Percentiles rank a stretch among this genome's conserved stretches.
Conservation (phyloP, 2,797 vertebrate species). For the Lagocephalus sceleratus region DNA sequence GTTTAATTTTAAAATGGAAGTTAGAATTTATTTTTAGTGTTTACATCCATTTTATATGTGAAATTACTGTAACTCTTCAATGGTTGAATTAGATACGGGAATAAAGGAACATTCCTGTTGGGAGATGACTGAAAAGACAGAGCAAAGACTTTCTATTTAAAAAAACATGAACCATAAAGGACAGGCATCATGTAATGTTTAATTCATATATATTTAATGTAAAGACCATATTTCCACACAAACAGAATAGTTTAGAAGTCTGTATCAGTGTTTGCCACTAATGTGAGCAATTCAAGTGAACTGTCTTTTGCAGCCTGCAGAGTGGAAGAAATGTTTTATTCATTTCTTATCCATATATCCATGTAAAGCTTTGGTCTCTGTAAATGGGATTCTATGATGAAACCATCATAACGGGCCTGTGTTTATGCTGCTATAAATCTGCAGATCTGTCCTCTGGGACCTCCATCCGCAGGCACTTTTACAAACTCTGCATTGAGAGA, state of each 20-base stretch:
- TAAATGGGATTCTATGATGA: constrained; percentile 49
- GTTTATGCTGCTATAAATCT: constrained; percentile 56
- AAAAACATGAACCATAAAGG: no score
- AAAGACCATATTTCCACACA: constrained; percentile 5
- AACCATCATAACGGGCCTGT: constrained; percentile 35
- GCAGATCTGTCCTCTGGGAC: constrained; percentile 58
- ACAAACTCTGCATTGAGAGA: constrained; percentile 37
- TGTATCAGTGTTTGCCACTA: constrained; percentile 40
- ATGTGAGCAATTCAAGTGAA: constrained; percentile 59
- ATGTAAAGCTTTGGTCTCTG: constrained; percentile 36
- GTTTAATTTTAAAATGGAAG: no score
- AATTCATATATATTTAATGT: no score
- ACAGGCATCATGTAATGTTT: no score
- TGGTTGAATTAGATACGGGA: neutral
- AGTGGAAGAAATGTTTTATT: constrained; percentile 66
- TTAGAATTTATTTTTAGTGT: no score
- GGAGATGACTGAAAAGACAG: constrained; percentile 18
- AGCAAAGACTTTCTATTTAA: constrained; percentile 54
- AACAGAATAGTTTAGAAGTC: constrained; percentile 8
- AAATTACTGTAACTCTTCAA: no score
- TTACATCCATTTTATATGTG: no score
- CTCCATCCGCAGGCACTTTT: constrained; percentile 37
- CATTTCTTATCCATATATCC: constrained; percentile 62
- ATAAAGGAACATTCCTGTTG: constrained; percentile 22
- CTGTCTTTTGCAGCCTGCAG: constrained; percentile 28